Conservation (phyloP, 2,888 invertebrate species). For the Norana najaformis region DNA sequence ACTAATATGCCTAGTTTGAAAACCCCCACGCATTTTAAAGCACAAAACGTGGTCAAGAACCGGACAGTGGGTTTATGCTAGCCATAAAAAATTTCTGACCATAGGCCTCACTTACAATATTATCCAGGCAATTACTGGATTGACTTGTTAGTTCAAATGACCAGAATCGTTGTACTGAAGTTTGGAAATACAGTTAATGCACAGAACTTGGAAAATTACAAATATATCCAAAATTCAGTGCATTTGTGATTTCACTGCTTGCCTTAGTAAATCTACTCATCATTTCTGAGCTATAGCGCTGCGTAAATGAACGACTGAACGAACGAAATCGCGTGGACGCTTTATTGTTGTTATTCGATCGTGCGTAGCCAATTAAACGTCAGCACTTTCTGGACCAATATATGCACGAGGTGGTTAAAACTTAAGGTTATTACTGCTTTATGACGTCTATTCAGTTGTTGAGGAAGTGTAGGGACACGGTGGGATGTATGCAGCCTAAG, state of each 20-base stretch:
- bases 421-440: background rate
- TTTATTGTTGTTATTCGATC: background rate
- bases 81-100: background rate
- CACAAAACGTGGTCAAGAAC: background rate
- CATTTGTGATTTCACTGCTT: background rate
- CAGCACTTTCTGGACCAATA: background rate
- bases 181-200: background rate
- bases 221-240: background rate
- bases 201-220: background rate
- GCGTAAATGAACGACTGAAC: background rate
- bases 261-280: background rate
- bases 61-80: background rate
- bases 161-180: background rate
- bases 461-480: too few species aligned
- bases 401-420: background rate
- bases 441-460: background rate
- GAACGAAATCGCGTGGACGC: background rate
- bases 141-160: too few species aligned
- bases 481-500: too few species aligned
- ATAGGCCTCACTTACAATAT: background rate
- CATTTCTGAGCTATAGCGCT: background rate
- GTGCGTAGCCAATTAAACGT: background rate
- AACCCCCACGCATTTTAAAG: background rate
- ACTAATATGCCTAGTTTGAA: background rate
- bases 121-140: too few species aligned